These are phyloP conservation scores for Triplophysa tibetana DNA, from an alignment of 2,113 vertebrate species.

Conservation along the genomic window DNA sequence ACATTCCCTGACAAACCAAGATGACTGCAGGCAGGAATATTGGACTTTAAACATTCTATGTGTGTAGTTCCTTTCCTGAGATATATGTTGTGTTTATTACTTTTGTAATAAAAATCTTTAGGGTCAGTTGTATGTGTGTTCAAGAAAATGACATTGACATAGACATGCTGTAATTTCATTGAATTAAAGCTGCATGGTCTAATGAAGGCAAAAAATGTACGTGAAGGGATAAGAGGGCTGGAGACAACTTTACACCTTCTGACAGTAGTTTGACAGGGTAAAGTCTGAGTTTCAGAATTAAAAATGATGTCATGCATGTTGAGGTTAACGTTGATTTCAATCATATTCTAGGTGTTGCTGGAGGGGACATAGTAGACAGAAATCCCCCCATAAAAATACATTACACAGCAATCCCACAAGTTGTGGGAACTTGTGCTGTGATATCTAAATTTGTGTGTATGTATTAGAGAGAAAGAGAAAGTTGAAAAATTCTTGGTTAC, in stretches of 20 bases:
- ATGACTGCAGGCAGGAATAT: constrained; percentile 76
- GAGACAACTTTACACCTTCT: background rate
- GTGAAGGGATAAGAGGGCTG: background rate
- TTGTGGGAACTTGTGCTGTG: too few relatives aligned
- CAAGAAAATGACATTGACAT: background rate
- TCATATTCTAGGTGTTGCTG: too few relatives aligned
- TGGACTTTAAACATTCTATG: constrained; percentile 60
- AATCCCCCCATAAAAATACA: too few relatives aligned
- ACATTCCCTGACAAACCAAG: constrained; percentile 47
- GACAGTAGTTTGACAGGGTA: background rate
- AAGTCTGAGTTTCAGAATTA: background rate
- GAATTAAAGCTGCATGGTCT: too few relatives aligned
- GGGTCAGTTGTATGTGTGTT: background rate
- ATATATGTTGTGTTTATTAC: constrained; percentile 57
- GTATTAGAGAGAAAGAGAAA: too few relatives aligned
- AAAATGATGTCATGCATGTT: background rate
- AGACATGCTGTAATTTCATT: background rate
- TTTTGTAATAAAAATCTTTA: constrained; percentile 69
- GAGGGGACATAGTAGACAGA: too few relatives aligned
- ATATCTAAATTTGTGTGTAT: too few relatives aligned
- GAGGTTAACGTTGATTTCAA: background rate
- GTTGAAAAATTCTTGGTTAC: too few relatives aligned
- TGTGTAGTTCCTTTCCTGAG: constrained; percentile 61
- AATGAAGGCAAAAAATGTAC: background rate
- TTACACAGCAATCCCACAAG: too few relatives aligned